Conservation (phyloP, 1,140 invertebrate species). For the Drosophila lacteicornis region DNA sequence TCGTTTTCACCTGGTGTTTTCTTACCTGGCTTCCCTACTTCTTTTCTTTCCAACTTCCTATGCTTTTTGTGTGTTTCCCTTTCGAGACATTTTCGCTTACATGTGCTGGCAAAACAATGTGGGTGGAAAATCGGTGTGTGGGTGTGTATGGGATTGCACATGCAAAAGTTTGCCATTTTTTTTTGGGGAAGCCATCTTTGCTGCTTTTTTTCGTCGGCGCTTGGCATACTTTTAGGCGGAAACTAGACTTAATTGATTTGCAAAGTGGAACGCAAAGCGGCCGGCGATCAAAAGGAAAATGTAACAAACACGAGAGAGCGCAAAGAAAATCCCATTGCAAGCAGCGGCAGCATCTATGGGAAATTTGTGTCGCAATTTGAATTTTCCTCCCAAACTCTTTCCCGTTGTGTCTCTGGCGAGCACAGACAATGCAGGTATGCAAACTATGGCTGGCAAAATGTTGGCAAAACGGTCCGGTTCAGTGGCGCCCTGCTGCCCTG, state of each 20-base stretch:
- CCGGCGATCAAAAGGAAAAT: conserved; percentile 41
- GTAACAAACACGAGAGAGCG: conserved; percentile 20
- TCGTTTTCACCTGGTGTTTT: conserved; percentile 21
- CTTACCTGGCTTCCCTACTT: conserved; percentile 14
- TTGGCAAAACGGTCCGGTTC: conserved; percentile 51
- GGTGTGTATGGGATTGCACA: conserved; percentile 19
- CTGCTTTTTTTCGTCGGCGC: neutral
- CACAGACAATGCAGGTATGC: conserved; percentile 49
- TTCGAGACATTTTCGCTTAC: conserved; percentile 63
- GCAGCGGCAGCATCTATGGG: conserved; percentile 14
- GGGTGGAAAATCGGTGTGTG: conserved; percentile 17
- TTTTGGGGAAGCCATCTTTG: conserved; percentile 5
- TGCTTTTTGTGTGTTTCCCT: neutral
- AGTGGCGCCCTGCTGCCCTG: conserved; percentile 4
- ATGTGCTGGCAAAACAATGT: conserved; percentile 54
- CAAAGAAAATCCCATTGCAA: conserved; percentile 16
- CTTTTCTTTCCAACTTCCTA: conserved; percentile 2
- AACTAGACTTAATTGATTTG: conserved; percentile 78
- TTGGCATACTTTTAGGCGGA: conserved; percentile 66
- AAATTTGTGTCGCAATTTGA: conserved; percentile 36
- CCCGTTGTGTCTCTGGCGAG: conserved; percentile 1
- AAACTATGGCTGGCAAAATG: conserved; percentile 50
- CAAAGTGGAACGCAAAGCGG: conserved; percentile 63
- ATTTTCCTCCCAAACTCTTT: conserved; percentile 5
- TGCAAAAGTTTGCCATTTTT: conserved; percentile 43